phyloP scores from a whole-genome alignment of 2,888 invertebrate species.

The Osedax frankpressi region DNA sequence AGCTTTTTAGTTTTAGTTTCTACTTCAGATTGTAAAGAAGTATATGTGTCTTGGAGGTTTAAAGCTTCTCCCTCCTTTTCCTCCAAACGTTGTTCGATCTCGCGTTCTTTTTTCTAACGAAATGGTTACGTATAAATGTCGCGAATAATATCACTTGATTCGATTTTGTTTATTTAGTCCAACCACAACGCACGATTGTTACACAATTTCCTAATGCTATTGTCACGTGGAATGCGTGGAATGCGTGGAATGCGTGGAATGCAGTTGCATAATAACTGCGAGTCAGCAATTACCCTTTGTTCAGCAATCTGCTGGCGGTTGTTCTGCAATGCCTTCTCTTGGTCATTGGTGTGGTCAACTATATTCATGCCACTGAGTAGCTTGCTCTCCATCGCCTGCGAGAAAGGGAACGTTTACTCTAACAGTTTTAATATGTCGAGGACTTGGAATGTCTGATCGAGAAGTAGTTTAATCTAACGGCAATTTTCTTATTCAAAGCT shows the following conservation, averaged over 20 bases:
- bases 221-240: too few relatives aligned
- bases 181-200: too few relatives aligned
- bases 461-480: constrained; percentile 41
- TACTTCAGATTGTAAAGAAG: constrained; percentile 84
- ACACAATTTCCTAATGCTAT: too few relatives aligned
- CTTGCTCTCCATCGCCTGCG: constrained; percentile 70
- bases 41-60: constrained; percentile 77
- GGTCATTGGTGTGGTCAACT: constrained; percentile 84
- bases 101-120: constrained; percentile 55
- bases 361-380: constrained; percentile 86
- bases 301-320: constrained; percentile 75
- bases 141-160: too few relatives aligned
- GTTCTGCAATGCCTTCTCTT: constrained; percentile 75
- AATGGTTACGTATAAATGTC: too few relatives aligned
- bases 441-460: too few relatives aligned
- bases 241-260: too few relatives aligned
- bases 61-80: constrained; percentile 81
- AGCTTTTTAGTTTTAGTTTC: constrained; percentile 87
- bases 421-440: too few relatives aligned
- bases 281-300: constrained; percentile 63
- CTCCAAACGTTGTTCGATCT: constrained; percentile 85
- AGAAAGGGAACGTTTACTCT: too few relatives aligned
- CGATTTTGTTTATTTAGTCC: too few relatives aligned
- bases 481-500: constrained; percentile 64
- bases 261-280: too few relatives aligned